phyloP scores from a whole-genome alignment of 1,140 invertebrate genomes.

The Diploscapter pachys region DNA sequence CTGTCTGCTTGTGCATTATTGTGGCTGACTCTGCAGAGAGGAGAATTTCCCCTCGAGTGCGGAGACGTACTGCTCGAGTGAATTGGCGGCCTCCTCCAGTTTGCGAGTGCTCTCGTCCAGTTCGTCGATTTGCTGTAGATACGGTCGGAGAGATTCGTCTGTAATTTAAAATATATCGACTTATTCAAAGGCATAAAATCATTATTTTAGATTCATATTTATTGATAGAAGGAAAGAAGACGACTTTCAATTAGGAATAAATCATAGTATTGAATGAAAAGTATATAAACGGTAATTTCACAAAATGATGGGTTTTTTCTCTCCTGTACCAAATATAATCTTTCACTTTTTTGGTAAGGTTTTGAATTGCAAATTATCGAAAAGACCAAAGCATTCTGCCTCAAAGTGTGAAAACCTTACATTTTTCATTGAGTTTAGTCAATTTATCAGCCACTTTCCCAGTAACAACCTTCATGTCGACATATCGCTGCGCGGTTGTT shows the following conservation, averaged over 20 bases:
- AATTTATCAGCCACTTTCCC: slow-evolving; percentile 73
- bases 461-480: slow-evolving; percentile 76
- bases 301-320: too few species aligned
- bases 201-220: not conserved
- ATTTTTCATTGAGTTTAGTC: slow-evolving; percentile 73
- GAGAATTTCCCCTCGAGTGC: slow-evolving; percentile 63
- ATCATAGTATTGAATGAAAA: too few species aligned
- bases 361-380: too few species aligned
- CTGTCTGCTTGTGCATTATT: too few species aligned
- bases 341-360: too few species aligned
- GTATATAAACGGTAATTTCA: too few species aligned
- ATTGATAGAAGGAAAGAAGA: too few species aligned
- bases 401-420: slow-evolving; percentile 61
- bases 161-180: slow-evolving; percentile 51
- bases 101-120: slow-evolving; percentile 80
- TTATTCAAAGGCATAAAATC: slow-evolving; percentile 27
- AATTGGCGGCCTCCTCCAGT: slow-evolving; percentile 80
- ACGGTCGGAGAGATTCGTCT: slow-evolving; percentile 69
- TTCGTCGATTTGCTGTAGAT: slow-evolving; percentile 77
- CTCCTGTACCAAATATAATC: too few species aligned
- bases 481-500: slow-evolving; percentile 75
- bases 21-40: not conserved
- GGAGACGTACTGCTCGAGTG: slow-evolving; percentile 79
- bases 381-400: not conserved
- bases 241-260: too few species aligned